These are phyloP conservation scores for Pediacus dermestoides DNA, from an alignment of 2,888 invertebrate genomes.

Conservation along the genomic window DNA sequence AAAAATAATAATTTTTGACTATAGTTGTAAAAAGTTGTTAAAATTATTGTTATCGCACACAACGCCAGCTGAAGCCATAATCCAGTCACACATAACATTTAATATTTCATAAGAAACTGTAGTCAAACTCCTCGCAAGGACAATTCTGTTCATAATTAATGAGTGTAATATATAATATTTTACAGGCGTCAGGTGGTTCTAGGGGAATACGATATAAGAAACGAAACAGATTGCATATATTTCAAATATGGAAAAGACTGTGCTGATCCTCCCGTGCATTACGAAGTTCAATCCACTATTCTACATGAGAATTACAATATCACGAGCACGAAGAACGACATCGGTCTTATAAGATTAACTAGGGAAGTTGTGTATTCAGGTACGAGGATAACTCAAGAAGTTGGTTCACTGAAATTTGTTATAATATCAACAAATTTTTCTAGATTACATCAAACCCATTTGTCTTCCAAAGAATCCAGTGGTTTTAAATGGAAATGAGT, in stretches of 20 bases:
- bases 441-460: constrained; percentile 37
- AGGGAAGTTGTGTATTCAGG: constrained; percentile 34
- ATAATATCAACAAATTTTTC: not conserved
- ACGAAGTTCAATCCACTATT: constrained; percentile 21
- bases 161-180: constrained; percentile 4
- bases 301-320: constrained; percentile 18
- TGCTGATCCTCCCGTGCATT: constrained; percentile 30
- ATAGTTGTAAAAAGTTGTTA: constrained; percentile 1
- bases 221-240: constrained; percentile 56
- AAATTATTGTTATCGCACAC: too few relatives aligned
- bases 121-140: too few relatives aligned
- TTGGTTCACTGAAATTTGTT: not conserved
- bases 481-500: constrained; percentile 27
- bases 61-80: too few relatives aligned
- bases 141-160: too few relatives aligned
- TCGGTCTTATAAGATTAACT: constrained; percentile 39
- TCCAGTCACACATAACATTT: too few relatives aligned
- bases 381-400: constrained; percentile 16
- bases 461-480: constrained; percentile 30
- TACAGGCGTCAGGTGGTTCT: constrained; percentile 56
- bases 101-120: constrained; percentile 9
- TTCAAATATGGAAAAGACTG: constrained; percentile 28
- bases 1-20: not conserved
- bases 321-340: constrained; percentile 31
- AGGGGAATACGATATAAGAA: constrained; percentile 64